These are phyloP conservation scores for Malacoctenus gilli DNA, from an alignment of 2,797 vertebrate genomes.

Conservation along the genomic window DNA sequence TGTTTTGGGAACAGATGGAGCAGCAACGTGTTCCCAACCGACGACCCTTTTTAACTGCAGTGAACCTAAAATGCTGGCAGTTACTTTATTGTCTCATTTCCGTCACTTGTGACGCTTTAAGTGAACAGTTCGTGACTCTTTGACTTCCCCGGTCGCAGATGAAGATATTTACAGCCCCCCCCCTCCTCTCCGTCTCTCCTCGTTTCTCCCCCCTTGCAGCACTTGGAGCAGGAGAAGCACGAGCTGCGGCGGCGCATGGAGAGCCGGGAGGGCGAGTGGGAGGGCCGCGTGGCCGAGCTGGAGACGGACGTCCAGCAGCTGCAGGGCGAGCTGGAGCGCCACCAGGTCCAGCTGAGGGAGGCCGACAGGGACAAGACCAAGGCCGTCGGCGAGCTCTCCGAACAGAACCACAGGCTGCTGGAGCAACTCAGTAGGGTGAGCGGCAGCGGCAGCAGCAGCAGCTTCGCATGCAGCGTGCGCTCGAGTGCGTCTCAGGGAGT, in stretches of 20 bases:
- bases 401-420: conserved; percentile 97
- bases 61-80: too few species aligned
- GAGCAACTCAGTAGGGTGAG: conserved; percentile 97
- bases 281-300: conserved; percentile 94
- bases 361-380: conserved; percentile 90
- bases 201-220: conserved; percentile 71
- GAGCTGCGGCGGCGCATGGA: conserved; percentile 91
- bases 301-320: conserved; percentile 95
- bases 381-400: conserved; percentile 91
- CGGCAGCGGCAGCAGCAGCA: too few species aligned
- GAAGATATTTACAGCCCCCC: background rate
- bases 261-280: conserved; percentile 96
- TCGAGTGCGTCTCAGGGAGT: too few species aligned
- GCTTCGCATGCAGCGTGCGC: too few species aligned
- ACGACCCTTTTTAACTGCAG: too few species aligned
- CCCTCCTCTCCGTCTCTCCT: too few species aligned
- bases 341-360: conserved; percentile 92
- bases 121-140: too few species aligned
- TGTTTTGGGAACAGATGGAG: too few species aligned
- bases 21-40: too few species aligned
- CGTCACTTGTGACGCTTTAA: too few species aligned
- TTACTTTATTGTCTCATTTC: too few species aligned
- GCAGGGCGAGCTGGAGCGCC: conserved; percentile 92
- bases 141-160: too few species aligned
- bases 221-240: conserved; percentile 97